These are phyloP conservation scores for Oxycera nigricornis DNA, from an alignment of 2,888 invertebrate species.

Conservation along the genomic window DNA sequence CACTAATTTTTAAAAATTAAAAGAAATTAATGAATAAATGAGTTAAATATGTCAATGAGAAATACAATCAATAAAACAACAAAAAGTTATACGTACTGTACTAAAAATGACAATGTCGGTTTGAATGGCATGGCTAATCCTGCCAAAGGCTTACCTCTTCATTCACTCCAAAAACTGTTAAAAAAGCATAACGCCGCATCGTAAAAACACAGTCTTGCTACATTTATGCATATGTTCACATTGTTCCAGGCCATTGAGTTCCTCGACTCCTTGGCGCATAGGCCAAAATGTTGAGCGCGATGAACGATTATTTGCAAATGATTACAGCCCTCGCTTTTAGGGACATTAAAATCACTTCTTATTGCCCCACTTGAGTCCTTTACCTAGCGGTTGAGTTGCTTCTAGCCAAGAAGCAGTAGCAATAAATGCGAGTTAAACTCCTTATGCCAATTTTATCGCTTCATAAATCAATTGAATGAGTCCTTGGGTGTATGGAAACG, in stretches of 20 bases:
- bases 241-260: neutral
- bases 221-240: neutral
- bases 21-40: too few relatives aligned
- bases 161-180: too few relatives aligned
- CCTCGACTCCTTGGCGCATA: neutral
- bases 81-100: too few relatives aligned
- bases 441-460: constrained; percentile 18
- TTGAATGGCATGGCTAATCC: too few relatives aligned
- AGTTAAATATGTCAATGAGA: too few relatives aligned
- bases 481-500: neutral
- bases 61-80: too few relatives aligned
- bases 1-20: too few relatives aligned
- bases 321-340: neutral
- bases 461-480: constrained; percentile 26
- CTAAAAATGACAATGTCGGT: too few relatives aligned
- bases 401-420: constrained; percentile 1
- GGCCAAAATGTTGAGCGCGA: neutral
- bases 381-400: neutral
- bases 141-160: too few relatives aligned
- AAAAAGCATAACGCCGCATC: too few relatives aligned
- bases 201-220: too few relatives aligned
- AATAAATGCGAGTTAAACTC: constrained; percentile 13
- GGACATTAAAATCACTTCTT: constrained; percentile 8
- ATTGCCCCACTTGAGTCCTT: neutral
- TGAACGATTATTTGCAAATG: constrained; percentile 12